Conservation (phyloP, 2,113 vertebrate species). For the Aptenodytes patagonicus region DNA sequence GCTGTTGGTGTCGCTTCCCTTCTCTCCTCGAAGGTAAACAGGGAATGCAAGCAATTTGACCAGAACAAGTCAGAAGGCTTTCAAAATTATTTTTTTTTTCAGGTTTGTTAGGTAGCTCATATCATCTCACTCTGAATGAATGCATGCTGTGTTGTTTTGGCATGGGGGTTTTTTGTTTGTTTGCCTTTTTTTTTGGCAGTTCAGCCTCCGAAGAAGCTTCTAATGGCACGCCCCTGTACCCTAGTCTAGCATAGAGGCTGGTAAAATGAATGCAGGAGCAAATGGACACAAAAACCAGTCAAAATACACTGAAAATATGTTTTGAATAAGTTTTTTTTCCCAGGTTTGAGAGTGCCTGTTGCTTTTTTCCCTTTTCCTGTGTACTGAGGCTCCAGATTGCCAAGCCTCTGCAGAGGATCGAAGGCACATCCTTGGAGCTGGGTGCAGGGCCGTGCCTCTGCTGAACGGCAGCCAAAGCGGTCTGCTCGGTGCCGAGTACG, state of each 20-base stretch:
- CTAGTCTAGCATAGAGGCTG: background rate
- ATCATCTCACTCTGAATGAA: background rate
- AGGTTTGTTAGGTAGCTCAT: background rate
- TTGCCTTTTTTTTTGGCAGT: background rate
- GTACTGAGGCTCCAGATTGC: rapidly evolving
- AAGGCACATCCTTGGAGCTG: background rate
- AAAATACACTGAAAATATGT: background rate
- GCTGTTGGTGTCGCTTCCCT: background rate
- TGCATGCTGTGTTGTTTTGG: background rate
- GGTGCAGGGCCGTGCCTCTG: rapidly evolving
- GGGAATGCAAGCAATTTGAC: background rate
- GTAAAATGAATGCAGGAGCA: background rate
- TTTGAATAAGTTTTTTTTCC: background rate
- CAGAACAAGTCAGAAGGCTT: background rate
- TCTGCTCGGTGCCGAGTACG: rapidly evolving
- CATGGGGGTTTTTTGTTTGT: background rate
- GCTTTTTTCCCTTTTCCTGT: background rate
- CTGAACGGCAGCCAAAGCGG: background rate
- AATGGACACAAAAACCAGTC: rapidly evolving
- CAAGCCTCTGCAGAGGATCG: rapidly evolving
- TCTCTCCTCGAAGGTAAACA: background rate
- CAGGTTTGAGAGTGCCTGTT: background rate
- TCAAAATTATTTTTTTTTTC: background rate
- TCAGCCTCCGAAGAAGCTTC: background rate
- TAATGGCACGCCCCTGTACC: background rate